Conservation (phyloP, 2,113 vertebrate genomes). For the Colaptes auratus region DNA sequence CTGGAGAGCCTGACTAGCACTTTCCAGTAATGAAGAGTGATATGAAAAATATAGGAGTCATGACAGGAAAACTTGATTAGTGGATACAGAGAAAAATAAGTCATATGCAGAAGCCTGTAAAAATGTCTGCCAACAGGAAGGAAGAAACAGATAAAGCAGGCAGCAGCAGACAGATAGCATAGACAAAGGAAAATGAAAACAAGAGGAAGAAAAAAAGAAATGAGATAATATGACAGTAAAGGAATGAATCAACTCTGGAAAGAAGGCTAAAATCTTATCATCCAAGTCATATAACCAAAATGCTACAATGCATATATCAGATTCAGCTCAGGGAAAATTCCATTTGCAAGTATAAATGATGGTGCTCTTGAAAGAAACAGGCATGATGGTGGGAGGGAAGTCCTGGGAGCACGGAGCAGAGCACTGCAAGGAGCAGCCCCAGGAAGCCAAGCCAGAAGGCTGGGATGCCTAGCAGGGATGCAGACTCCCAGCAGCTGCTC, state of each 20-base stretch:
- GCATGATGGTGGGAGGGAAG: background rate
- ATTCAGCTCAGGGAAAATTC: background rate
- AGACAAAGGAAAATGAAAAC: constrained; percentile 21
- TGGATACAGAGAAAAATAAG: constrained; percentile 9
- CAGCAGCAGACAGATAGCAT: constrained; percentile 45
- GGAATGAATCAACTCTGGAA: background rate
- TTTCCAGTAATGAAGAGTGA: background rate
- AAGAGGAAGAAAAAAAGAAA: background rate
- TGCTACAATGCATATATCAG: background rate
- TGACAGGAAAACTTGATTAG: background rate
- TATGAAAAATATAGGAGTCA: background rate
- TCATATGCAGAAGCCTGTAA: constrained; percentile 28
- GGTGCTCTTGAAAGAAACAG: background rate
- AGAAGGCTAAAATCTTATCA: constrained; percentile 5
- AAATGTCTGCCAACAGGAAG: constrained; percentile 56
- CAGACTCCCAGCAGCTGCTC: background rate
- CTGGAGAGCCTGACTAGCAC: background rate
- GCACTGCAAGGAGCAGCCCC: background rate
- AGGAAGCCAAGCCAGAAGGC: background rate
- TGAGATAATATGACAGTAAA: background rate
- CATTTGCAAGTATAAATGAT: background rate
- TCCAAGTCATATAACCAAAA: background rate
- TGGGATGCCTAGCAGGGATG: fast-evolving
- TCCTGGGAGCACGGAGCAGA: background rate
- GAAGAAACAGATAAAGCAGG: constrained; percentile 59